phyloP scores from a whole-genome alignment of 2,888 invertebrate species.

The Drosophila pseudotakahashii region DNA sequence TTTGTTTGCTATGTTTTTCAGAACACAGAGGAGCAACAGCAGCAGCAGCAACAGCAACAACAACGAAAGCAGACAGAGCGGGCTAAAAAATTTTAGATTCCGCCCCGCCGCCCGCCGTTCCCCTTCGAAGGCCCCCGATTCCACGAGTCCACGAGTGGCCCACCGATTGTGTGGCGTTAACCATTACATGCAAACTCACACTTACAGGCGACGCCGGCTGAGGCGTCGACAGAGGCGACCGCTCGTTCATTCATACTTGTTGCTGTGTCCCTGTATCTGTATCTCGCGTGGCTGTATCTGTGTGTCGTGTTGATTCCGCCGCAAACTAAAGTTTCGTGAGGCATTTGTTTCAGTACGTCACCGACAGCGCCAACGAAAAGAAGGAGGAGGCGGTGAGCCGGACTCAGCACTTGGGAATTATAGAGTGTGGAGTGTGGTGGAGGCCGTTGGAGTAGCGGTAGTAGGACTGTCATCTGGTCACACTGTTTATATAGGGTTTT shows the following conservation, averaged over 20 bases:
- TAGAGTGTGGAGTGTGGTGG: slow-evolving; percentile 11
- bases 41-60: slow-evolving; percentile 3
- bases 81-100: slow-evolving; percentile 40
- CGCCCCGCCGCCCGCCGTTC: neutral
- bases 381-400: slow-evolving; percentile 76
- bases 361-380: slow-evolving; percentile 75
- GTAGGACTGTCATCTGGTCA: slow-evolving; percentile 27
- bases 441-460: slow-evolving; percentile 1
- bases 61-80: slow-evolving; percentile 24
- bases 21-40: slow-evolving; percentile 33
- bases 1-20: slow-evolving; percentile 72
- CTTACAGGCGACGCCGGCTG: slow-evolving; percentile 51
- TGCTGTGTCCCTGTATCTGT: slow-evolving; percentile 20
- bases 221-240: slow-evolving; percentile 12
- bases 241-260: slow-evolving; percentile 68
- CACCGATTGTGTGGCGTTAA: slow-evolving; percentile 64
- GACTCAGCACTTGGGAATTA: slow-evolving; percentile 41
- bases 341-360: slow-evolving; percentile 75
- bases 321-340: slow-evolving; percentile 68
- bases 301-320: slow-evolving; percentile 57
- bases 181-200: slow-evolving; percentile 77
- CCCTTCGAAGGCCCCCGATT: slow-evolving; percentile 1
- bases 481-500: slow-evolving; percentile 13
- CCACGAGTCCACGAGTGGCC: slow-evolving; percentile 1
- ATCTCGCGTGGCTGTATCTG: neutral